Evolutionary conservation across 2,888 invertebrate genomes (phyloP).

Genomic region (Cactoblastis cactorum): DNA sequence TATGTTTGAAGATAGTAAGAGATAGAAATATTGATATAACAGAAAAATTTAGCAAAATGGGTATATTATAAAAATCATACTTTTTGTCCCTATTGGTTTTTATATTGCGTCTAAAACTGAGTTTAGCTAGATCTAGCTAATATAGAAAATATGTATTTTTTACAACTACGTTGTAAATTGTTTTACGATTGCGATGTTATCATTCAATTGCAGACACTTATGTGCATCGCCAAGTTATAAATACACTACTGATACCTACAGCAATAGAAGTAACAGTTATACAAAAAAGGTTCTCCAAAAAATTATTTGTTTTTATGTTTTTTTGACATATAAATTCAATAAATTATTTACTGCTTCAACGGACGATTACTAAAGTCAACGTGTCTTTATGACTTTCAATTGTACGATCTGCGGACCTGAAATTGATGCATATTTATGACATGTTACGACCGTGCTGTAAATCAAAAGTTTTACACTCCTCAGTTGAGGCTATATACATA

Average conservation of each 20-base stretch:
- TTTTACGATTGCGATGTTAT: background rate
- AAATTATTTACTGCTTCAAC: background rate
- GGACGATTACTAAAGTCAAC: background rate
- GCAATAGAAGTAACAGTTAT: background rate
- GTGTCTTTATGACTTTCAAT: background rate
- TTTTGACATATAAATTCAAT: background rate
- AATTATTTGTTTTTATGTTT: too few species aligned
- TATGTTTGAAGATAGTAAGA: too few species aligned
- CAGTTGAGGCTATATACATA: background rate
- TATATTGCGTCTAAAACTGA: too few species aligned
- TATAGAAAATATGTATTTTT: too few species aligned
- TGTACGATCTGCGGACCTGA: background rate
- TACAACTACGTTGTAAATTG: background rate
- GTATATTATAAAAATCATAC: too few species aligned
- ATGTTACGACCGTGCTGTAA: slow-evolving; percentile 19
- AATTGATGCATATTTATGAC: background rate
- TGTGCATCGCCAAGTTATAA: background rate
- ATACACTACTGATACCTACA: background rate
- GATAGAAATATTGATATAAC: too few species aligned
- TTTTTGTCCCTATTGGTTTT: too few species aligned
- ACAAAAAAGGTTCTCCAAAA: background rate
- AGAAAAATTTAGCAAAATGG: too few species aligned
- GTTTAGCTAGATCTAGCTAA: too few species aligned
- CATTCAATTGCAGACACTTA: too few species aligned
- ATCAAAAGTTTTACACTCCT: slow-evolving; percentile 14